Base-by-base conservation (phyloP, 2,113 vertebrate species). In the Antidorcas marsupialis region DNA sequence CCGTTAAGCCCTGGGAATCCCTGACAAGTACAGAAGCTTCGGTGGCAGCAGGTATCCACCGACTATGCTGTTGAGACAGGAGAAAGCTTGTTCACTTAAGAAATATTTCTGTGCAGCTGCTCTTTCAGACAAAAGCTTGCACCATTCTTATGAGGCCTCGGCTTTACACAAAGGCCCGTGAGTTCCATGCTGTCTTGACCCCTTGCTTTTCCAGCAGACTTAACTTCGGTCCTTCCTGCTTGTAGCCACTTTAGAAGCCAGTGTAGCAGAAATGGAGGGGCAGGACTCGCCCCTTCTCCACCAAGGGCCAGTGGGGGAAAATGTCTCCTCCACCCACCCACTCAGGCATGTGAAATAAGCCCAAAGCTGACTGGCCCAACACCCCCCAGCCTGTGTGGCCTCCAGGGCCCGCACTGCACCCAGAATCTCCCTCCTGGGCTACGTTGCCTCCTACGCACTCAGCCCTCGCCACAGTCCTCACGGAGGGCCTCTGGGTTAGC, bases 41-140 rank as follows among this genome's bases (percentile, higher is more conserved):
- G 0, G 5, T 28, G 55, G 47, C 2, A 15, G 76, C 52, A 15
- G 55, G 2, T 9, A 1, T 25, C 47, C 53, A 0, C 14, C 4
- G 27, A 6, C 12, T 6, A 0, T 0, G 5, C 74, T 3, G 14
- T 23, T 0, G 21, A 21, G 33, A 43, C 12, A 2, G 74, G n/a
- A 52, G 39, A 13, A 57, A 43, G 39, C 3, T 1, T 8, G 0
- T 9, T 19, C 23, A 12, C 27, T 13, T 21, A 36, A 9, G 33
- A 64, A 71, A 36, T 36, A 2, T 17, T 76, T 50, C 30, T 39
- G 15, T 28, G 64, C 86, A 59, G 47, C 12, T 45, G 9, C 64
- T 50, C 43, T 57, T 25, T 67, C 53, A 39, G 67, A 30, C 6
- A 7, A 23, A 4, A 39, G 5, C 55, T 21, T 36, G 28, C 0